Conservation (phyloP, 2,113 vertebrate species). For the Apus apus region DNA sequence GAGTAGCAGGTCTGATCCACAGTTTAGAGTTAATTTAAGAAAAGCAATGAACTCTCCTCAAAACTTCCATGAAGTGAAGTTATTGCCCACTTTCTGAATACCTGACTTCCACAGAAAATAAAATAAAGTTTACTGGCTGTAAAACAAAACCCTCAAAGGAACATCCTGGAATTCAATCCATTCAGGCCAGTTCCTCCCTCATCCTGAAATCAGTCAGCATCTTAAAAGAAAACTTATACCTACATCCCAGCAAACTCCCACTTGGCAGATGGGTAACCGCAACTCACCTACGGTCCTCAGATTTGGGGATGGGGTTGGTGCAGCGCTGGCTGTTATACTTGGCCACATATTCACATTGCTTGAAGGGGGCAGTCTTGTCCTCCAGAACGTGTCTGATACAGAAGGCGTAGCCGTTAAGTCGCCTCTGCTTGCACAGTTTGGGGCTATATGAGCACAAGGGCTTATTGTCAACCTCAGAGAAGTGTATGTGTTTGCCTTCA, state of each 20-base stretch:
- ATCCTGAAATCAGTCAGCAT: not conserved
- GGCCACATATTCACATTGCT: slow-evolving; percentile 99
- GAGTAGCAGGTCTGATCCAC: not conserved
- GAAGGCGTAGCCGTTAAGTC: slow-evolving; percentile 99
- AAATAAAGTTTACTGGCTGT: not conserved
- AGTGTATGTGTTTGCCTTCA: slow-evolving; percentile 99
- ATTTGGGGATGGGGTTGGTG: slow-evolving; percentile 99
- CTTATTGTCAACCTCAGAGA: slow-evolving; percentile 99
- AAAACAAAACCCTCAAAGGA: slow-evolving; percentile 27
- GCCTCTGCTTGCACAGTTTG: slow-evolving; percentile 99
- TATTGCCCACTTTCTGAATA: not conserved
- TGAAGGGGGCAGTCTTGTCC: slow-evolving; percentile 99
- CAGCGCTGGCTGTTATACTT: slow-evolving; percentile 99
- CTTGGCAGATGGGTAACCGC: not conserved
- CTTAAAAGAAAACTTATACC: not conserved
- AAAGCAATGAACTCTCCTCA: not conserved
- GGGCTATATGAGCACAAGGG: slow-evolving; percentile 99
- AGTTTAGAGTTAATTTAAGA: not conserved
- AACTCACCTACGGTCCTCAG: slow-evolving; percentile 96
- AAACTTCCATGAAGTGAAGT: not conserved
- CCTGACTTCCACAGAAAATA: not conserved
- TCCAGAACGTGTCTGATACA: slow-evolving; percentile 99
- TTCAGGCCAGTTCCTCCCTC: not conserved
- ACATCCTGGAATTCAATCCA: slow-evolving; percentile 23
- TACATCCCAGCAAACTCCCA: not conserved